Base-by-base conservation (phyloP, 2,888 invertebrate species). In the Eumerus sabulonum region DNA sequence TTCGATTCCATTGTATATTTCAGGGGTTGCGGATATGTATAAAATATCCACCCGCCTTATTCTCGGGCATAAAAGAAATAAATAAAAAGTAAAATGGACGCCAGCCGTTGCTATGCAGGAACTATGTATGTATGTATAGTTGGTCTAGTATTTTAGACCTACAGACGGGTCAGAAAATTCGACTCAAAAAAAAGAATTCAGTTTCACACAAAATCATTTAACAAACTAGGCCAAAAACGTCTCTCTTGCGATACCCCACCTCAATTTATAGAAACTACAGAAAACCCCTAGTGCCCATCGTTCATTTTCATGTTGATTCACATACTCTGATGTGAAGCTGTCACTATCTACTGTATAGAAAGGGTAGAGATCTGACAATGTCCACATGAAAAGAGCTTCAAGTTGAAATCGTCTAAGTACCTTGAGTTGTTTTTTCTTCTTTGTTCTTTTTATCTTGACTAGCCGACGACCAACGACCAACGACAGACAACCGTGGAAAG, bases 1-100 rank as follows among this genome's bases (percentile, higher is more conserved):
- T 16, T 27, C 12, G 53, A 66, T 77, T 72, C 57, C 67, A 72
- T 72, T 79, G 54, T 68, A 12, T 16, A 9, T 64, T 57, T 64
- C 56, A 73, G 79, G 79, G 79, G 79, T 79, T 79, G 79, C 38
- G 60, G 63, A 7, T 27, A 54, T 36, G 27, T 27, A 54, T 36
- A 54, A 36, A 64, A 59, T 53, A 51, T 38, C 48, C 72, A 64
- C 72, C 51, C 72, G 48, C 63, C 27, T 27, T 27, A 27, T 27
- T n/a, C n/a, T n/a, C n/a, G 27, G 2, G 27, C 27, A 47, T 38
- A 45, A 4, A 38, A 36, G n/a, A n/a, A n/a, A n/a, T n/a, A n/a
- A n/a, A n/a, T n/a, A n/a, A n/a, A n/a, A n/a, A n/a, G n/a, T n/a
- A 7, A 45, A 47, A 36, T 13, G 3, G 35, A 35, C 14, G 1